Evolutionary conservation across 2,113 vertebrate genomes (phyloP), one percentile per base, ranked within the genome.

Genomic region (Prunella fulvescens): DNA sequence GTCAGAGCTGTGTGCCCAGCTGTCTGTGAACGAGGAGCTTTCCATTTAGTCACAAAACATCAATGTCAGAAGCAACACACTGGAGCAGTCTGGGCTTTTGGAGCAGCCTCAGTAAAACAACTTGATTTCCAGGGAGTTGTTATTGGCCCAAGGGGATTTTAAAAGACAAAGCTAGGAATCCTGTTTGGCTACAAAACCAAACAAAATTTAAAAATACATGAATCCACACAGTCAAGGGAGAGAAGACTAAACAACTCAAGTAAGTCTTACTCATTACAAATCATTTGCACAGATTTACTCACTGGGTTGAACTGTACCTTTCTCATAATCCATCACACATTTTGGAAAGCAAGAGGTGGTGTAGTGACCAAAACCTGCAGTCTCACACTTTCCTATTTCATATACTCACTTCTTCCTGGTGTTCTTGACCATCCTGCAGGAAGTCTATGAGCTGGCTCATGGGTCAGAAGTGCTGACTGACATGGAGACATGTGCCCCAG

Each of bases 401-500:
- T 14, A 5, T 31, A 71, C 11, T 20, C 24, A 33, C 19, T 33
- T 67, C 20, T 58, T 64, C 44, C 24, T 3, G 2, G 15, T 31
- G 11, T 45, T 69, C 58, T 39, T 35, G 50, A 78, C 11, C 29
- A 31, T 9, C 14, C 16, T 42, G 16, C 28, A 73, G 57, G 35
- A 78, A 54, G 35, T 6, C 56, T 19, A 10, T 0, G 1, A 23
- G 12, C 2, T 66, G 60, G 39, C 28, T 58, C 11, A 3, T 4
- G 35, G 39, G 14, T 50, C 51, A 79, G 56, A 60, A 69, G 42
- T 9, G 25, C 19, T 77, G 64, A 19, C 20, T 53, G 81, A 20
- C 0, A 0, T 14, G 26, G n/a, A 76, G 10, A 25, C 5, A 15
- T 54, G 13, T 5, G 7, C 69, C 61, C 56, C 14, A 50, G 73